Evolutionary conservation across 2,888 invertebrate genomes (phyloP), one percentile per base, ranked within the genome.

Genomic region (Tenthredo livida): DNA sequence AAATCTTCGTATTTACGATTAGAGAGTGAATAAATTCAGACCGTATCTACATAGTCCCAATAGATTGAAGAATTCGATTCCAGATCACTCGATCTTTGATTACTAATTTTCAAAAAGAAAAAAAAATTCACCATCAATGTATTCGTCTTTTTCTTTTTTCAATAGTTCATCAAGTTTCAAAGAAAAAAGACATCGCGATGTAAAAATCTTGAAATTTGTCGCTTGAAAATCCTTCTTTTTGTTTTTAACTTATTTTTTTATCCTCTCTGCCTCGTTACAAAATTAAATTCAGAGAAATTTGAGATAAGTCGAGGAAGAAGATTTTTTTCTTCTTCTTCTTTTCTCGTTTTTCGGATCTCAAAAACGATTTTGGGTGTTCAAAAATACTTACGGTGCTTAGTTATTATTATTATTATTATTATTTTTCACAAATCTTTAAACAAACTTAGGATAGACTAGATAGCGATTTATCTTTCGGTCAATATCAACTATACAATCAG

Each of bases 391-490:
- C 29, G 29, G 29, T 29, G 29, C 29, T 29, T 29, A n/a, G n/a
- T 29, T 29, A 2, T 29, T 29, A 29, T 29, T 29, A 29, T 29
- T 29, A 21, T 58, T 58, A 1, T 58, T 21, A 12, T 61, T 5
- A 6, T 15, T 67, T 5, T 15, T 33, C 5, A 37, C 33, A 33
- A 33, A 67, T 67, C 33, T 33, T 33, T 29, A 17, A 67, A 67
- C 67, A 73, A 40, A 43, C 73, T 25, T 17, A n/a, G 40, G 43
- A 43, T 47, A 43, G 25, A 43, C 43, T 21, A 73, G 43, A 73
- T 73, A 73, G 43, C 43, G 21, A 43, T 12, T 40, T 70, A 50
- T 77, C 54, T 54, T 77, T 15, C 77, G 33, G 77, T 77, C 54
- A 77, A 77, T 77, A 77, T 77, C 47, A 47, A 12, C 43, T 43